These are phyloP conservation scores for Drosophila novamexicana DNA, from an alignment of 1,140 invertebrate species.

Conservation along the genomic window DNA sequence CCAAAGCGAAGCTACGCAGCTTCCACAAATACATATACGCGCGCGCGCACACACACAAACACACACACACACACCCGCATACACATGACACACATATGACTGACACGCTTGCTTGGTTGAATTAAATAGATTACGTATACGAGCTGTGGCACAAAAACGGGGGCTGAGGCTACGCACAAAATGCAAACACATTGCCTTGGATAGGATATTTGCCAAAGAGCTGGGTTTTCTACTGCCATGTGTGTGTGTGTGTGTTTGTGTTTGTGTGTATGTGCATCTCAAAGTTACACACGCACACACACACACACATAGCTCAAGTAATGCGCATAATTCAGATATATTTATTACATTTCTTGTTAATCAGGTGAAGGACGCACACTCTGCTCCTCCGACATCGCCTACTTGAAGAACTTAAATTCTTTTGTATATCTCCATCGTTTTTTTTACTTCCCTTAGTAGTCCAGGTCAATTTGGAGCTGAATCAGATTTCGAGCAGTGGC, in stretches of 20 bases:
- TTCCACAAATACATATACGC: constrained; percentile 2
- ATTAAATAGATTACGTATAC: constrained; percentile 78
- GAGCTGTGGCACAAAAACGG: constrained; percentile 9
- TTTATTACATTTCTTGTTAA: constrained; percentile 61
- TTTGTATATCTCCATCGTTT: not conserved
- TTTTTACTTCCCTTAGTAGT: not conserved
- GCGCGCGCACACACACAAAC: constrained; percentile 20
- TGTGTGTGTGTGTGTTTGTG: not conserved
- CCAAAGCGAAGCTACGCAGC: constrained; percentile 49
- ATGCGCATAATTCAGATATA: constrained; percentile 77
- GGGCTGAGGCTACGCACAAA: constrained; percentile 30
- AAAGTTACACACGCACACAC: constrained; percentile 31
- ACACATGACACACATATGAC: constrained; percentile 37
- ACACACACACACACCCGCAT: constrained; percentile 33
- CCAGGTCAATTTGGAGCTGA: not conserved
- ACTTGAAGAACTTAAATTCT: not conserved
- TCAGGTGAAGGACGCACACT: constrained; percentile 59
- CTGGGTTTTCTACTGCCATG: constrained; percentile 4
- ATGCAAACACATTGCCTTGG: constrained; percentile 57
- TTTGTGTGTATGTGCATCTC: constrained; percentile 38
- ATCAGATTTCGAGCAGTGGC: not conserved
- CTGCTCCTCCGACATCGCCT: not conserved
- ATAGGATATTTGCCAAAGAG: constrained; percentile 27
- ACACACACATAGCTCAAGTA: constrained; percentile 38
- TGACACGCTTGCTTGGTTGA: constrained; percentile 69